Evolutionary conservation across 2,888 invertebrate genomes (phyloP), one percentile per base, ranked within the genome.

Genomic region (Ligdia adustata): DNA sequence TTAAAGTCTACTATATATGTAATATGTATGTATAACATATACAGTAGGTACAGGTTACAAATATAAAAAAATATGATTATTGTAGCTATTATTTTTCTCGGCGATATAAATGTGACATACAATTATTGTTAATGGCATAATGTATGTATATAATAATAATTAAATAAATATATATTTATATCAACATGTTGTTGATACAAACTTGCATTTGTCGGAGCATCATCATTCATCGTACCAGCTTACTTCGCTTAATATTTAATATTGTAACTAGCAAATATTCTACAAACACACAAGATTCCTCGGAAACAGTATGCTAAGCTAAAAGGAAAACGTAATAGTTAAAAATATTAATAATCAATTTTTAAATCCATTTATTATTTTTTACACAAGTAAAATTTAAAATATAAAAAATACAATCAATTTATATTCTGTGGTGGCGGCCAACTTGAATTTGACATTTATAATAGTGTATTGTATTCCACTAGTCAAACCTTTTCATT

Each of bases 161-260:
- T 14, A 13, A 14, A 18, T 24, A 35, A 44, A 41, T 26, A 40
- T 39, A 38, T 12, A 26, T 35, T 28, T 14, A 2, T 20, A 42
- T 42, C 20, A 42, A 48, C 37, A 3, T 33, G n/a, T 13, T 11
- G 45, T 46, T 40, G 35, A 46, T 47, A 45, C 9, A 47, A 47
- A 51, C 42, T 51, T 54, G 50, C 51, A 51, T 53, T 48, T 32
- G 9, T 37, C 33, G 4, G 48, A 48, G 45, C 46, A 49, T 55
- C 37, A 28, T 43, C 35, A 15, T 27, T 55, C 37, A 28, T 43
- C 35, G 20, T 27, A 31, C 39, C 16, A 43, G 20, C 31, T 35
- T 37, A 26, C 35, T 27, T 33, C 13, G 33, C 39, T 40, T 53
- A 56, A 9, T 14, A 28, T 31, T 22, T 18, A 39, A 50, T 9